phyloP scores from a whole-genome alignment of 1,140 invertebrate genomes.

The Panonychus citri region DNA sequence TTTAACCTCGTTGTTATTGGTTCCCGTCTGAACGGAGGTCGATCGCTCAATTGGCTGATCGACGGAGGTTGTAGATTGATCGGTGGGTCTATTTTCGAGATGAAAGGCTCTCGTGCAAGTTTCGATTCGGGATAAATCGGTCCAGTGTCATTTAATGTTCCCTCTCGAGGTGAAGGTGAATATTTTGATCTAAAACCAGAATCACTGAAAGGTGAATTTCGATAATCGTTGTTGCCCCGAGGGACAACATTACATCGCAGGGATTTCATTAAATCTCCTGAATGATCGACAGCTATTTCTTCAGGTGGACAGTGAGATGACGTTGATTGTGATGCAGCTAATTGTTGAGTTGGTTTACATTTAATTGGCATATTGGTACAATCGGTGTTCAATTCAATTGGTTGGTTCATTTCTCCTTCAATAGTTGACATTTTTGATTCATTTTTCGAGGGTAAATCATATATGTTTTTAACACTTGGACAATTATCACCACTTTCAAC shows the following conservation, averaged over 20 bases:
- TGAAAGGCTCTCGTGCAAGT: no score
- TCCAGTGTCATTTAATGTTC: neutral
- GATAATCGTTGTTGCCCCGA: neutral
- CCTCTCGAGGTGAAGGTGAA: conserved; percentile 4
- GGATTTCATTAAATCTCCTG: conserved; percentile 1
- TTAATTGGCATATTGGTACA: neutral
- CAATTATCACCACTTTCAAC: neutral
- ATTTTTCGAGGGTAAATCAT: no score
- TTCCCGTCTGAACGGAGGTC: no score
- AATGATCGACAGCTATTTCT: neutral
- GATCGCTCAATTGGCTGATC: no score
- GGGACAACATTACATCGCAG: neutral
- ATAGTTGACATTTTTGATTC: no score
- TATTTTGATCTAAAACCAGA: conserved; percentile 2
- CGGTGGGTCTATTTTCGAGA: no score
- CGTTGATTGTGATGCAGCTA: neutral
- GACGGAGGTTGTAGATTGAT: no score
- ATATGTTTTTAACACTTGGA: neutral
- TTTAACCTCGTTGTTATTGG: no score
- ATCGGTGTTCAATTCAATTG: neutral
- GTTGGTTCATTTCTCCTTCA: no score
- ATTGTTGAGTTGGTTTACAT: neutral
- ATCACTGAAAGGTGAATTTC: conserved; percentile 3
- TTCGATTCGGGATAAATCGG: no score
- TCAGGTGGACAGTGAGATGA: neutral